A percentile compares a stretch with the other conserved stretches of the same genome.
phyloP scores from a whole-genome alignment of 2,113 vertebrate species.

The Formicarius rufipectus region DNA sequence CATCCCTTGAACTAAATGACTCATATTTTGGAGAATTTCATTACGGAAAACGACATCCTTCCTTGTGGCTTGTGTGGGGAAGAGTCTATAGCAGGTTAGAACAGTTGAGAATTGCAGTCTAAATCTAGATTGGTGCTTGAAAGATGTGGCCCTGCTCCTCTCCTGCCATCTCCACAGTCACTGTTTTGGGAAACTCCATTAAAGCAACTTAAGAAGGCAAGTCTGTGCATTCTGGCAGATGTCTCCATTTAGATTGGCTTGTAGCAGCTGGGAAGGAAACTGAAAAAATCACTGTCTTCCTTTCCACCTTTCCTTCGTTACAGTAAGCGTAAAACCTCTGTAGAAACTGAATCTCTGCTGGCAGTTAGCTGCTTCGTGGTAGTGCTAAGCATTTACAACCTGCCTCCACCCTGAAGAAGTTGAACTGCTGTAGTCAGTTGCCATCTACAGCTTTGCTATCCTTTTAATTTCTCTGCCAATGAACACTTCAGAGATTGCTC shows the following conservation, averaged over 20 bases:
- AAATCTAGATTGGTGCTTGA: background rate
- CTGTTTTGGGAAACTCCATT: background rate
- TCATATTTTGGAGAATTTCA: background rate
- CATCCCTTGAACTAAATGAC: background rate
- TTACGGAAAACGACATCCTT: background rate
- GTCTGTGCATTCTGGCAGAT: background rate
- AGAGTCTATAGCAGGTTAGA: background rate
- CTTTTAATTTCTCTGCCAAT: background rate
- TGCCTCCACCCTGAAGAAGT: background rate
- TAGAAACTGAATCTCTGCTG: background rate
- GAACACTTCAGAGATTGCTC: background rate
- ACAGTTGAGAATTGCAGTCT: background rate
- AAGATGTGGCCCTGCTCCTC: background rate
- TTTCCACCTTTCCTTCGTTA: background rate
- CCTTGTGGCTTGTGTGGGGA: background rate
- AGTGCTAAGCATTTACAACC: background rate
- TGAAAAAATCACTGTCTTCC: background rate
- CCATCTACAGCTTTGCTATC: background rate
- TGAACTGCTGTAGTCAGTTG: background rate
- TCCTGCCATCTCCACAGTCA: background rate
- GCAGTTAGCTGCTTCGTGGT: background rate
- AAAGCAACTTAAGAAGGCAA: background rate
- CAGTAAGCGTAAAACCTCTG: background rate
- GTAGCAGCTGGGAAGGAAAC: background rate
- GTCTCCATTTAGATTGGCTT: background rate